Conservation (phyloP, 2,888 invertebrate genomes). For the Rotaria sp. region DNA sequence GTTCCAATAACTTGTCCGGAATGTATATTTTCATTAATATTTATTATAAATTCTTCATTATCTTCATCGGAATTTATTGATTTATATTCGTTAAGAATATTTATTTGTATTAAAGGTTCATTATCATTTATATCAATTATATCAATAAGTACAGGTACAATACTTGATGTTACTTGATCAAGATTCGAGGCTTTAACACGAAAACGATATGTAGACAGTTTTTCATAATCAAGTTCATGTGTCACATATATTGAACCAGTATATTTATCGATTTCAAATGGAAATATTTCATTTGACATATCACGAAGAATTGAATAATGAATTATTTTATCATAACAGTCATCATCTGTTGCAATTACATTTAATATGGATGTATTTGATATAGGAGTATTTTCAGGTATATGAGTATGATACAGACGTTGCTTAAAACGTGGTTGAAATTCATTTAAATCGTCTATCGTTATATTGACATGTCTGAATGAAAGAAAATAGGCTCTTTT, state of each 20-base stretch:
- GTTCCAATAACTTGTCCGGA: background rate
- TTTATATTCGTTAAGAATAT: conserved; percentile 6
- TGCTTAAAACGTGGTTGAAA: conserved; percentile 2
- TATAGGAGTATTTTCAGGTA: background rate
- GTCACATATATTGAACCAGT: conserved; percentile 34
- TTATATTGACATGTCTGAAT: background rate
- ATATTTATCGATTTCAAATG: conserved; percentile 34
- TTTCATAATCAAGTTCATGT: conserved; percentile 32
- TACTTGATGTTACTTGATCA: conserved; percentile 15
- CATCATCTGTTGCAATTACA: background rate
- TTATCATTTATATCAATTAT: conserved; percentile 7
- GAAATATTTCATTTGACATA: background rate
- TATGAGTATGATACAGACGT: background rate
- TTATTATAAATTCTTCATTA: background rate
- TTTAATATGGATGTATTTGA: background rate
- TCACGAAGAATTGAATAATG: background rate
- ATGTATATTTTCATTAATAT: background rate
- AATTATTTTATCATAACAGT: conserved; percentile 1
- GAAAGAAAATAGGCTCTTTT: too few relatives aligned
- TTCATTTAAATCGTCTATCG: conserved; percentile 1
- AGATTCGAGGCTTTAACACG: conserved; percentile 34
- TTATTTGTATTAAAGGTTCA: background rate
- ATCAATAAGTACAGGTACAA: background rate
- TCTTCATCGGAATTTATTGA: background rate
- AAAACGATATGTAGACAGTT: conserved; percentile 31